Conservation (phyloP, 1,140 invertebrate species). For the Drosophila quadrilineata region DNA sequence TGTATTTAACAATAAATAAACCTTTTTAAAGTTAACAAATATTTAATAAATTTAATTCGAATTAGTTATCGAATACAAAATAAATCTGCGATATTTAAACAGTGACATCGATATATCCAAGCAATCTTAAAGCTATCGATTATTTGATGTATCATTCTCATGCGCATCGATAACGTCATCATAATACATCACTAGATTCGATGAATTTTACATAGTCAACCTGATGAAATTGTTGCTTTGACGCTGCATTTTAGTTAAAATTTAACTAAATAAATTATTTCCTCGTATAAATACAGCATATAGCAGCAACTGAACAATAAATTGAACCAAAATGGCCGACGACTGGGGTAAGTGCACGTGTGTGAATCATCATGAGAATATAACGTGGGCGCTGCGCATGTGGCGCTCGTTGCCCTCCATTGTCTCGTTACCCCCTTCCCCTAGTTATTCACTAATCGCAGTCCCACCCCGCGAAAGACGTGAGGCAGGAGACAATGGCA, state of each 20-base stretch:
- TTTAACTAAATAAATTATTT: slow-evolving; percentile 25
- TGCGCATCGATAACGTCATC: slow-evolving; percentile 5
- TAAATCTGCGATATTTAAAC: too few species aligned
- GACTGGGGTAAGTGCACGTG: slow-evolving; percentile 77
- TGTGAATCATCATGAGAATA: slow-evolving; percentile 56
- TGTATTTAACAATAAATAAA: too few species aligned
- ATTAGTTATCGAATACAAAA: too few species aligned
- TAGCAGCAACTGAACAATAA: slow-evolving; percentile 4
- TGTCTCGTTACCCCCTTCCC: neutral
- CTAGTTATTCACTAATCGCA: neutral
- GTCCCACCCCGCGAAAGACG: neutral
- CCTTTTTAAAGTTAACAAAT: too few species aligned
- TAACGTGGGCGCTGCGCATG: slow-evolving; percentile 61
- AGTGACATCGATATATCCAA: slow-evolving; percentile 2
- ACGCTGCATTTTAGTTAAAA: slow-evolving; percentile 27
- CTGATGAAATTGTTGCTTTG: slow-evolving; percentile 33
- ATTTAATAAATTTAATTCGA: too few species aligned
- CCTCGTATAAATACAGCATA: slow-evolving; percentile 33
- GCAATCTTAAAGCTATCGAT: neutral
- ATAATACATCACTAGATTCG: slow-evolving; percentile 33
- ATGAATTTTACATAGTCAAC: slow-evolving; percentile 39
- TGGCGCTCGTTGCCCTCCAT: slow-evolving; percentile 34
- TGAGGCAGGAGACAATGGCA: slow-evolving; percentile 25
- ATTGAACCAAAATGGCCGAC: slow-evolving; percentile 65
- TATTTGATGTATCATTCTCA: neutral